Conservation (phyloP, 2,888 invertebrate genomes). For the Meteorus colon region DNA sequence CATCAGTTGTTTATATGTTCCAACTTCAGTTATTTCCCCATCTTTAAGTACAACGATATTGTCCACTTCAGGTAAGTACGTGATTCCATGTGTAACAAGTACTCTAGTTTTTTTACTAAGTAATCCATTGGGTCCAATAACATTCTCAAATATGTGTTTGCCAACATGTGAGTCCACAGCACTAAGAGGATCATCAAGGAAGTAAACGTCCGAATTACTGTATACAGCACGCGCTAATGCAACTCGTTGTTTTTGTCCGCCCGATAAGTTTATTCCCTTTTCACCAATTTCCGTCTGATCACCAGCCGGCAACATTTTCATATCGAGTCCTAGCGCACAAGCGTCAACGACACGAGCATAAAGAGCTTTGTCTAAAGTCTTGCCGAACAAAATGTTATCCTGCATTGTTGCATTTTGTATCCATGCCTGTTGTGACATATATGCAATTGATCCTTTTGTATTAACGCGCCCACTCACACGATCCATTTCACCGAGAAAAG, state of each 20-base stretch:
- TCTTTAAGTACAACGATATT: constrained; percentile 91
- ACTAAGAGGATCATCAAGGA: constrained; percentile 96
- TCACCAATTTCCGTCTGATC: constrained; percentile 99
- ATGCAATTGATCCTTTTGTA: constrained; percentile 83
- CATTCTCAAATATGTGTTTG: constrained; percentile 96
- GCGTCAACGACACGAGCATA: constrained; percentile 90
- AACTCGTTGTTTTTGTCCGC: constrained; percentile 94
- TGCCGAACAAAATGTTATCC: constrained; percentile 95
- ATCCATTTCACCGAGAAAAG: constrained; percentile 93
- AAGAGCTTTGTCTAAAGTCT: constrained; percentile 79
- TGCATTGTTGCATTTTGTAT: constrained; percentile 96
- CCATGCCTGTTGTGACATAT: constrained; percentile 97
- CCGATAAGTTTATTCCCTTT: constrained; percentile 90
- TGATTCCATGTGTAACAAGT: constrained; percentile 96
- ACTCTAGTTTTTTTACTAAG: constrained; percentile 88
- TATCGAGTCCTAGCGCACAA: constrained; percentile 93
- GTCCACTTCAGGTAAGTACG: constrained; percentile 93
- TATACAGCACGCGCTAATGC: constrained; percentile 95
- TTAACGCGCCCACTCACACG: constrained; percentile 87
- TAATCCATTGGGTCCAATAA: constrained; percentile 86
- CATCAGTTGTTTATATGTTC: constrained; percentile 91
- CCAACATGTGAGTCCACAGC: constrained; percentile 99
- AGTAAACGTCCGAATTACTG: constrained; percentile 89
- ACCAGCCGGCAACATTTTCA: constrained; percentile 94
- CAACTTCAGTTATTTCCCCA: constrained; percentile 91